Conservation (phyloP, 2,888 invertebrate genomes). For the Acleris sparsana region DNA sequence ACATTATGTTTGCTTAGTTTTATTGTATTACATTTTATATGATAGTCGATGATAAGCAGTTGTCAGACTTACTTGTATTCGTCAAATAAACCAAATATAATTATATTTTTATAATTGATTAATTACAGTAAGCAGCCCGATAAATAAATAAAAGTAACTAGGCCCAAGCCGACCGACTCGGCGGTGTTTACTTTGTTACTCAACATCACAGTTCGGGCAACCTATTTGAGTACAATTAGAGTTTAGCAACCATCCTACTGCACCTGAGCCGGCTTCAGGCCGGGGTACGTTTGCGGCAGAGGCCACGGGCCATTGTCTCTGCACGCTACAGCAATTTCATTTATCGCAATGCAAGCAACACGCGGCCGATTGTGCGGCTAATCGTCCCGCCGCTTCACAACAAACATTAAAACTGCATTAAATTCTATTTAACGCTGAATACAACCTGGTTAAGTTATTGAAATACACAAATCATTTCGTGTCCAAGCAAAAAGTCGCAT, state of each 20-base stretch:
- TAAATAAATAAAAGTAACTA: too few species aligned
- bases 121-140: too few species aligned
- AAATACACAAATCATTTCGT: conserved; percentile 56
- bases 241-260: conserved; percentile 37
- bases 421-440: conserved; percentile 70
- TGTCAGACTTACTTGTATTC: too few species aligned
- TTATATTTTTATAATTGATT: too few species aligned
- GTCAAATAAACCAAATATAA: too few species aligned
- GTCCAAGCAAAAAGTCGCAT: conserved; percentile 56
- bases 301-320: conserved; percentile 61
- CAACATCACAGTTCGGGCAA: conserved; percentile 17
- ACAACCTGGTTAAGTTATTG: conserved; percentile 67
- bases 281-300: conserved; percentile 55
- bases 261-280: conserved; percentile 43
- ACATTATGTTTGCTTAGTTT: background rate
- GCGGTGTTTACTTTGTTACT: too few species aligned
- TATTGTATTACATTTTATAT: too few species aligned
- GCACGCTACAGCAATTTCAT: conserved; percentile 55
- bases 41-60: too few species aligned
- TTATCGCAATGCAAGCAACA: conserved; percentile 59
- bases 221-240: conserved; percentile 35
- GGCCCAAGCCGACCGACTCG: too few species aligned
- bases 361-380: conserved; percentile 61
- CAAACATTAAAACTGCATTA: conserved; percentile 78
- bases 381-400: conserved; percentile 66